These are phyloP conservation scores for Andricus quercusramuli DNA, from an alignment of 2,888 invertebrate species.

Conservation along the genomic window DNA sequence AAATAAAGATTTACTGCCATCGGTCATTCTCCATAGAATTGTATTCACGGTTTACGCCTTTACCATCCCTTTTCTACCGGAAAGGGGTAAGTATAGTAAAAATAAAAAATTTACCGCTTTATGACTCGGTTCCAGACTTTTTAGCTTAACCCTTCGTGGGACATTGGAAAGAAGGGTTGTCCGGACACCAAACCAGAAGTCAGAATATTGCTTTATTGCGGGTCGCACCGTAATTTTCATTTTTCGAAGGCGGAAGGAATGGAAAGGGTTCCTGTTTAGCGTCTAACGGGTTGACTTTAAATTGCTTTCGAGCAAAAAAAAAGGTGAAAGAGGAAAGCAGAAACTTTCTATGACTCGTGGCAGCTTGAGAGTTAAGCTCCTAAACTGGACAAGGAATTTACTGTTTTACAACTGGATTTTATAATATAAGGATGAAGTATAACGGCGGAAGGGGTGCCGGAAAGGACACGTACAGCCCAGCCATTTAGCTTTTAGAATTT, in stretches of 20 bases:
- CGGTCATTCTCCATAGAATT: slow-evolving; percentile 23
- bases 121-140: slow-evolving; percentile 59
- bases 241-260: slow-evolving; percentile 46
- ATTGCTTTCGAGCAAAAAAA: slow-evolving; percentile 35
- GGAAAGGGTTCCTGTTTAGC: slow-evolving; percentile 60
- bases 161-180: slow-evolving; percentile 65
- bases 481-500: slow-evolving; percentile 31
- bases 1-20: slow-evolving; percentile 67
- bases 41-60: slow-evolving; percentile 29
- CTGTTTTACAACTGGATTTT: slow-evolving; percentile 53
- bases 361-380: slow-evolving; percentile 8
- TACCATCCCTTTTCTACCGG: slow-evolving; percentile 15
- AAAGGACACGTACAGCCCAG: slow-evolving; percentile 46
- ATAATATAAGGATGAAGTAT: slow-evolving; percentile 19
- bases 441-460: slow-evolving; percentile 38
- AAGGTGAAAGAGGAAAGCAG: slow-evolving; percentile 46
- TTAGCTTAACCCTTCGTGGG: slow-evolving; percentile 67
- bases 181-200: slow-evolving; percentile 57
- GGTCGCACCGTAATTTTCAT: slow-evolving; percentile 58
- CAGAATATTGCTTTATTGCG: slow-evolving; percentile 76
- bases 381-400: slow-evolving; percentile 44
- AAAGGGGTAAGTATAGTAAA: slow-evolving; percentile 67
- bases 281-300: slow-evolving; percentile 61
- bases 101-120: slow-evolving; percentile 72
- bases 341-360: slow-evolving; percentile 48